Evolutionary conservation across 2,797 vertebrate species (phyloP), one percentile per base, ranked within the genome.

Genomic region (Acanthurus lineatus): DNA sequence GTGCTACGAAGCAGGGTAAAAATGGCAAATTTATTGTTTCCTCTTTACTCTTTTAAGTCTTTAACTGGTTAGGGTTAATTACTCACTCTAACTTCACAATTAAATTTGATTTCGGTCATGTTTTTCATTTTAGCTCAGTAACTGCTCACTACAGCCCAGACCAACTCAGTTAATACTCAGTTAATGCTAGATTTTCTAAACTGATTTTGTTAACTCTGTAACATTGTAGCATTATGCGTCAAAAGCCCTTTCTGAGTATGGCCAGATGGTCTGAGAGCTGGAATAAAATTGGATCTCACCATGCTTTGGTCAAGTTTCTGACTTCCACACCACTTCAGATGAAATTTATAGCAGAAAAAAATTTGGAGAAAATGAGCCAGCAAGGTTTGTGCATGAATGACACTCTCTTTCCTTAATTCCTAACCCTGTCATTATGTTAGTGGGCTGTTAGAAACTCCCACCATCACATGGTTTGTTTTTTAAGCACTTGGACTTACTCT

Each of bases 361-460:
- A 10, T 16, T 10, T 16, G 38, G 22, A 51, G n/a, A 32, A 61
- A 79, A 53, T 17, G 10, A 61, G 25, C 28, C 49, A 42, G 32
- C 3, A 42, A 32, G 53, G 63, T 35, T 35, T 57, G 48, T 60
- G 22, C 45, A 72, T 49, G 35, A 64, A 32, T 60, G 42, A 61
- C 48, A 49, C 15, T 12, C 25, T 66, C 38, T 53, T 62, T 57
- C 58, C 8, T 69, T 56, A 28, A 77, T 58, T 4, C 47, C 52
- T 58, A 68, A 73, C 32, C 42, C 35, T 45, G 22, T 61, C 22
- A 83, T 83, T 77, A 79, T 47, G 40, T 62, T 19, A 61, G 63
- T 11, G 35, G 62, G 44, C 52, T 25, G 28, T 44, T 56, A 59
- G 9, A 20, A 68, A 48, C 54, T 73, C 67, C 61, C 25, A 57